Conservation (phyloP, 1,140 invertebrate genomes). For the Oncopodura yosiiana region DNA sequence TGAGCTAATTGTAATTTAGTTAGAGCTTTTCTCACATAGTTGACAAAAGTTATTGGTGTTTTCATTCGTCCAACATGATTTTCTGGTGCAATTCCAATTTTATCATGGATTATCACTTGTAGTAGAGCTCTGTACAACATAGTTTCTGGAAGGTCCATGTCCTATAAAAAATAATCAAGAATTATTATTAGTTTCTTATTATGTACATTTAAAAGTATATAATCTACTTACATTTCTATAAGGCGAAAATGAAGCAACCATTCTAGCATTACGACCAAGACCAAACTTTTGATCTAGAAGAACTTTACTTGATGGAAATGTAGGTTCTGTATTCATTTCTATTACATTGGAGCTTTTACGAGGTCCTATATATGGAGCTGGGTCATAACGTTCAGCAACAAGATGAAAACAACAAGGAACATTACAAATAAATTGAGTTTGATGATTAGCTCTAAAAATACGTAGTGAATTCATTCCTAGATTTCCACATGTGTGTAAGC, state of each 20-base stretch:
- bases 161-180: slow-evolving; percentile 33
- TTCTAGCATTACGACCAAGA: slow-evolving; percentile 67
- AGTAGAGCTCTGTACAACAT: slow-evolving; percentile 62
- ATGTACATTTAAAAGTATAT: background rate
- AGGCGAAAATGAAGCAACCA: slow-evolving; percentile 68
- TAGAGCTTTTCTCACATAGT: slow-evolving; percentile 56
- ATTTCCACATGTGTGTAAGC: slow-evolving; percentile 83
- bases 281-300: slow-evolving; percentile 44
- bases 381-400: slow-evolving; percentile 49
- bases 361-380: background rate
- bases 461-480: slow-evolving; percentile 62
- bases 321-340: background rate
- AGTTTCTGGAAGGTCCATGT: slow-evolving; percentile 45
- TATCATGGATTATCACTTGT: slow-evolving; percentile 50
- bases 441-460: slow-evolving; percentile 51
- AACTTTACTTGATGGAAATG: slow-evolving; percentile 58
- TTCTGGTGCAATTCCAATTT: slow-evolving; percentile 27
- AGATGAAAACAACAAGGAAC: slow-evolving; percentile 87
- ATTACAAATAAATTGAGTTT: slow-evolving; percentile 56
- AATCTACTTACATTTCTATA: slow-evolving; percentile 43
- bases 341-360: too few relatives aligned
- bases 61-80: slow-evolving; percentile 28
- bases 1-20: slow-evolving; percentile 45
- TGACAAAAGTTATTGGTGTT: slow-evolving; percentile 34
- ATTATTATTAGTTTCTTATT: background rate